Evolutionary conservation across 2,113 vertebrate genomes (phyloP).

Genomic region (Stercorarius parasiticus): DNA sequence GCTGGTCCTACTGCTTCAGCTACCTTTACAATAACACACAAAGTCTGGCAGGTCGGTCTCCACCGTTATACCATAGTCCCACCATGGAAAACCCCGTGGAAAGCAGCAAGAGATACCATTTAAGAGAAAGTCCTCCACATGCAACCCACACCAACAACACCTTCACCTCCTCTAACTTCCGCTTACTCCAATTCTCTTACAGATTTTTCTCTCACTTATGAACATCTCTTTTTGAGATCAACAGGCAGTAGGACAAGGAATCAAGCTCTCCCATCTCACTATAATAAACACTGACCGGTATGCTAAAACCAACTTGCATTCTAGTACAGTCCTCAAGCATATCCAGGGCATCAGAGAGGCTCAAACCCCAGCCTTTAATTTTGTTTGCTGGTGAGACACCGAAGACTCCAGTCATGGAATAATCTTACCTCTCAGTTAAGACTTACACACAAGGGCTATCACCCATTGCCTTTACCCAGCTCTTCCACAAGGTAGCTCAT

Average conservation of each 20-base stretch:
- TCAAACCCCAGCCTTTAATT: neutral
- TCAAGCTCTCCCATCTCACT: neutral
- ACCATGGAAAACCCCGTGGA: neutral
- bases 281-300: neutral
- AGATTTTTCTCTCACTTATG: neutral
- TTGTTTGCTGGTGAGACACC: neutral
- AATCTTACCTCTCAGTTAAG: constrained; percentile 1
- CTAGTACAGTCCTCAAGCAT: neutral
- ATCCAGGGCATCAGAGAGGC: neutral
- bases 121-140: neutral
- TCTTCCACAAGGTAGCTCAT: neutral
- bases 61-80: neutral
- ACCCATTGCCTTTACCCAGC: neutral
- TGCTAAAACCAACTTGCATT: neutral
- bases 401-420: neutral
- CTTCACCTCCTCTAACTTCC: neutral
- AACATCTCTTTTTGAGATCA: neutral
- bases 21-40: neutral
- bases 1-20: neutral
- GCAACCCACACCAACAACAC: neutral
- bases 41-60: neutral
- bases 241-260: neutral
- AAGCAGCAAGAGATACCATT: neutral
- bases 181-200: neutral
- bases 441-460: neutral